Conservation (phyloP, 2,888 invertebrate genomes). For the Lepidonotus clava region DNA sequence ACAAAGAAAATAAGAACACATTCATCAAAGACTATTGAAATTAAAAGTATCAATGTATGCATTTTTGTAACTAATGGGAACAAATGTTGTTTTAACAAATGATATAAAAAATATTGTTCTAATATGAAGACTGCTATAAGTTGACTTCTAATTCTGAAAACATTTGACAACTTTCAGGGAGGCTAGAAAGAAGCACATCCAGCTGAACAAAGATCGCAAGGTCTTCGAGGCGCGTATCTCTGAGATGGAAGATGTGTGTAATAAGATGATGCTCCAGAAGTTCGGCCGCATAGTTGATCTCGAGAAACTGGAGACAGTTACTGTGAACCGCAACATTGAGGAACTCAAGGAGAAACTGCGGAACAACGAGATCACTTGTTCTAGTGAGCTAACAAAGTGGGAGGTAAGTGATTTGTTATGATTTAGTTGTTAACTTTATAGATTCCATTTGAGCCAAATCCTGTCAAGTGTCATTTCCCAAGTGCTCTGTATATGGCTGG, state of each 20-base stretch:
- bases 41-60: no score
- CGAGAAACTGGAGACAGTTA: conserved; percentile 79
- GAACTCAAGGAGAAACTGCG: conserved; percentile 79
- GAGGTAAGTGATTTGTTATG: conserved; percentile 70
- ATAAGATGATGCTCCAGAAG: conserved; percentile 79
- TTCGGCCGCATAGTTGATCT: conserved; percentile 79
- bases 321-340: conserved; percentile 79
- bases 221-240: conserved; percentile 76
- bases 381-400: conserved; percentile 73
- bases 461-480: no score
- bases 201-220: conserved; percentile 78
- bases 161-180: no score
- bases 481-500: no score
- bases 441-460: no score
- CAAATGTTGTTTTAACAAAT: no score
- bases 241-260: conserved; percentile 77
- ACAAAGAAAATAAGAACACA: no score
- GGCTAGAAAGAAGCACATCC: conserved; percentile 77
- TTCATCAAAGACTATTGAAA: no score
- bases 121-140: no score
- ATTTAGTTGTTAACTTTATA: background rate
- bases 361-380: conserved; percentile 74
- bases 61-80: no score
- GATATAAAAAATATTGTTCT: no score
- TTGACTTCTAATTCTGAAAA: no score